Percentiles rank a stretch among this genome's conserved stretches.
Evolutionary conservation across 2,888 invertebrate genomes (phyloP).

Genomic region (Ashinkailepas kermadecensis): DNA sequence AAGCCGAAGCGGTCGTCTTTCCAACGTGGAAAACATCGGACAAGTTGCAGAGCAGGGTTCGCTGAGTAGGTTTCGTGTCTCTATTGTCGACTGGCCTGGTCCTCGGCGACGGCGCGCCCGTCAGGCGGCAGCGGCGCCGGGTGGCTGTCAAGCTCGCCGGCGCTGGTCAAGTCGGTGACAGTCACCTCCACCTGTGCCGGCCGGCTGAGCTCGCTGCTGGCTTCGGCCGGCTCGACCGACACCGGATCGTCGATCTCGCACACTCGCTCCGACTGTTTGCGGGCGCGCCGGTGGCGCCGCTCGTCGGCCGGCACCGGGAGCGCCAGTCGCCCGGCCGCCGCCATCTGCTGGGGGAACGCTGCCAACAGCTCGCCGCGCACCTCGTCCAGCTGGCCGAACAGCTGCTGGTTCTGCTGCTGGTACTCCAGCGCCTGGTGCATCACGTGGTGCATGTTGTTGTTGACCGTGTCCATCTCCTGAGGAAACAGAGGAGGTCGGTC

Average conservation of each 20-base stretch:
- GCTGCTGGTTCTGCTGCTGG: constrained; percentile 3
- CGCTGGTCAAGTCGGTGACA: background rate
- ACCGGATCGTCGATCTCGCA: constrained; percentile 2
- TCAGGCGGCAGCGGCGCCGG: background rate
- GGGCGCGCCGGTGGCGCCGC: background rate
- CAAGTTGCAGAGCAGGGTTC: too few species aligned
- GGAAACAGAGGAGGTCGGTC: background rate
- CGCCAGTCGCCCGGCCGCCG: background rate
- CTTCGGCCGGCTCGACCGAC: background rate
- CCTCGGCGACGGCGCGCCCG: background rate
- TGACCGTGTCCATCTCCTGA: constrained; percentile 12
- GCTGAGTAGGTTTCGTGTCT: background rate
- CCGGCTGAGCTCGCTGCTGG: background rate
- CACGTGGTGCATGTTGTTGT: constrained; percentile 16
- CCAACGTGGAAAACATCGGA: too few species aligned
- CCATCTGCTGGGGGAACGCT: background rate
- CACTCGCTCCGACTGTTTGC: background rate
- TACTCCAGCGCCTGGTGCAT: constrained; percentile 12
- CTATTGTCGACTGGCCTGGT: background rate
- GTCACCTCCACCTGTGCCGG: background rate
- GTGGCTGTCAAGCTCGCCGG: background rate
- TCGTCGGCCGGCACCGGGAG: background rate
- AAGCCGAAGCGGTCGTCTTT: too few species aligned
- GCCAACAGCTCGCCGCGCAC: background rate
- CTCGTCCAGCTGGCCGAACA: background rate